Conservation (phyloP, 2,797 vertebrate genomes). For the Myoxocephalus aenaeus region DNA sequence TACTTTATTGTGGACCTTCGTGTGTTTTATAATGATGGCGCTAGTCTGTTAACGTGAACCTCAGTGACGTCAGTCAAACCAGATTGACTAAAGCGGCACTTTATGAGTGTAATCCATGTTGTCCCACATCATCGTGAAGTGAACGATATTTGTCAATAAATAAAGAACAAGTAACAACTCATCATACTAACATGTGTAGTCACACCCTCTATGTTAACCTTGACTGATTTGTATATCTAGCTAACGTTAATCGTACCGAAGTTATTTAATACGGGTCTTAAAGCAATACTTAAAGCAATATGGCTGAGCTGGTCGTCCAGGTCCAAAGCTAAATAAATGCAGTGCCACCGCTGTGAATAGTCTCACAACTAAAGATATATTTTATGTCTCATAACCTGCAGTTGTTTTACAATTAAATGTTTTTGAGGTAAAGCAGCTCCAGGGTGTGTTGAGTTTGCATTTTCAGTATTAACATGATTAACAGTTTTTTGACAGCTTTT, state of each 20-base stretch:
- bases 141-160: background rate
- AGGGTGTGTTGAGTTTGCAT: background rate
- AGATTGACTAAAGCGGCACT: background rate
- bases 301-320: too few relatives aligned
- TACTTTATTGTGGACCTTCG: background rate
- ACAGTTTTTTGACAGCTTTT: background rate
- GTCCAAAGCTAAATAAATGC: background rate
- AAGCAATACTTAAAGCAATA: too few relatives aligned
- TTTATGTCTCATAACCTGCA: background rate
- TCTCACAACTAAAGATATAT: background rate
- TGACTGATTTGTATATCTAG: background rate
- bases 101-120: background rate
- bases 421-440: background rate
- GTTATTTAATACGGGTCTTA: too few relatives aligned
- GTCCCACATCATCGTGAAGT: background rate
- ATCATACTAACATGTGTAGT: background rate
- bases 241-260: too few relatives aligned
- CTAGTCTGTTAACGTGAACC: background rate
- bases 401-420: background rate
- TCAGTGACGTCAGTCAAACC: background rate
- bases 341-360: background rate
- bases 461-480: background rate
- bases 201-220: background rate
- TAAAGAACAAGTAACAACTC: background rate
- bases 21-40: background rate